A percentile compares a stretch with the other conserved stretches of the same genome.
These are phyloP conservation scores for Damaliscus lunatus DNA, from an alignment of 2,113 vertebrate species.

Conservation along the genomic window DNA sequence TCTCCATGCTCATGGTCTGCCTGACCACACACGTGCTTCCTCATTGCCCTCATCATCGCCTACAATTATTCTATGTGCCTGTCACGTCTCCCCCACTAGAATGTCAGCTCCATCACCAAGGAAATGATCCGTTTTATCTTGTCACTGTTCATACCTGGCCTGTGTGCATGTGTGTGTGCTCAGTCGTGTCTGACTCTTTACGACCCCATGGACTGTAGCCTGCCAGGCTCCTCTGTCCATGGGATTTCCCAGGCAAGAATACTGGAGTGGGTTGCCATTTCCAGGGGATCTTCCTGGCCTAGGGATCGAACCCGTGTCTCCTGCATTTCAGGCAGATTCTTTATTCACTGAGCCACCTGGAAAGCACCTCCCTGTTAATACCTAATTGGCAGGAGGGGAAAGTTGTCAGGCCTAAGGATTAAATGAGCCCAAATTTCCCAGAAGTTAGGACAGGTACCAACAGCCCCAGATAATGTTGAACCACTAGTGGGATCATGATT, in stretches of 20 bases:
- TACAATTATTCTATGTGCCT: not conserved
- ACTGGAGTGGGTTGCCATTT: not conserved
- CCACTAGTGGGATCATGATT: not conserved
- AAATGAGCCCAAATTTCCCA: not conserved
- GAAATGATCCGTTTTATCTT: not conserved
- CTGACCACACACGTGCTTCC: not conserved
- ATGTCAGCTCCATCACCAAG: not conserved
- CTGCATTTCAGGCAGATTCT: not conserved
- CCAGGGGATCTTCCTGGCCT: not conserved
- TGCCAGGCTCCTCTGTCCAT: not conserved
- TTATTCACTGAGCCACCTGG: not conserved
- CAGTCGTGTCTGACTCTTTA: not conserved
- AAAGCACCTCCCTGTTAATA: not conserved
- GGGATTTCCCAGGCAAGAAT: not conserved
- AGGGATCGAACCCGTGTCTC: not conserved
- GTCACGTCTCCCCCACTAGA: not conserved
- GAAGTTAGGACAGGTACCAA: not conserved
- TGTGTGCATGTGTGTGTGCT: not conserved
- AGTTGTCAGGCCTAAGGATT: not conserved
- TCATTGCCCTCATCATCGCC: not conserved
- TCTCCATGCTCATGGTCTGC: not conserved
- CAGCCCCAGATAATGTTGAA: not conserved
- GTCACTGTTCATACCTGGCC: not conserved
- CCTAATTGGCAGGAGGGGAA: not conserved
- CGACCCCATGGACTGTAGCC: not conserved